These are phyloP conservation scores for Bombus breviceps DNA, from an alignment of 1,140 invertebrate genomes.

Conservation along the genomic window DNA sequence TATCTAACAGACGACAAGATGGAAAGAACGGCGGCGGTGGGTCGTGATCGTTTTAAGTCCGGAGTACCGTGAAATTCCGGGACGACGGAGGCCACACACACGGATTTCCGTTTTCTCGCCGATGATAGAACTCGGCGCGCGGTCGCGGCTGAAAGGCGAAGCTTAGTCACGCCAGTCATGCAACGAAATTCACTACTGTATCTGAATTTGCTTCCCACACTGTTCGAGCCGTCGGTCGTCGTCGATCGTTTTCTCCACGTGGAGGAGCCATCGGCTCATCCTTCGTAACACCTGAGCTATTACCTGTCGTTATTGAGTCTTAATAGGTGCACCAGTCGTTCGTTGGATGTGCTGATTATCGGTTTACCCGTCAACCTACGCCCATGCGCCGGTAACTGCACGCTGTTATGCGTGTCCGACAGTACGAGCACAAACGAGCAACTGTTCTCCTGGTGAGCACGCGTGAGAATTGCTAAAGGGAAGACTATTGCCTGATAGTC, in stretches of 20 bases:
- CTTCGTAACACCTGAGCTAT: constrained; percentile 67
- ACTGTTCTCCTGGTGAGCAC: constrained; percentile 32
- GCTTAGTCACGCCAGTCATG: constrained; percentile 77
- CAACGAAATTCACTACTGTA: constrained; percentile 71
- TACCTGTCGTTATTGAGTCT: constrained; percentile 78
- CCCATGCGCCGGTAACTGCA: constrained; percentile 60
- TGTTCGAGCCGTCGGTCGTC: constrained; percentile 1
- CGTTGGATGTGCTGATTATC: constrained; percentile 78
- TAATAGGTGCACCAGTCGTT: constrained; percentile 76
- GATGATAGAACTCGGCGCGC: constrained; percentile 43
- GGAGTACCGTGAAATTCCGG: constrained; percentile 68
- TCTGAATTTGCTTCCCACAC: constrained; percentile 42
- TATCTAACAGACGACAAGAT: neutral
- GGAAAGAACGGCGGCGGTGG: neutral
- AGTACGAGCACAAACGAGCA: constrained; percentile 4
- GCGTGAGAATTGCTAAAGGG: constrained; percentile 44
- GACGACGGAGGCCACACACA: constrained; percentile 39
- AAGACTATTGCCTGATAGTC: neutral
- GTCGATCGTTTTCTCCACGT: constrained; percentile 9
- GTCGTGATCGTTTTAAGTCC: constrained; percentile 26
- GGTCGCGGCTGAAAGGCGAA: constrained; percentile 12
- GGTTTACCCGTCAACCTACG: constrained; percentile 70
- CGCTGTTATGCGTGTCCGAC: constrained; percentile 60
- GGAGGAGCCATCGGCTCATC: neutral
- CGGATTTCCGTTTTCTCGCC: constrained; percentile 37